phyloP scores from a whole-genome alignment of 2,113 vertebrate genomes.

The Takifugu flavidus region DNA sequence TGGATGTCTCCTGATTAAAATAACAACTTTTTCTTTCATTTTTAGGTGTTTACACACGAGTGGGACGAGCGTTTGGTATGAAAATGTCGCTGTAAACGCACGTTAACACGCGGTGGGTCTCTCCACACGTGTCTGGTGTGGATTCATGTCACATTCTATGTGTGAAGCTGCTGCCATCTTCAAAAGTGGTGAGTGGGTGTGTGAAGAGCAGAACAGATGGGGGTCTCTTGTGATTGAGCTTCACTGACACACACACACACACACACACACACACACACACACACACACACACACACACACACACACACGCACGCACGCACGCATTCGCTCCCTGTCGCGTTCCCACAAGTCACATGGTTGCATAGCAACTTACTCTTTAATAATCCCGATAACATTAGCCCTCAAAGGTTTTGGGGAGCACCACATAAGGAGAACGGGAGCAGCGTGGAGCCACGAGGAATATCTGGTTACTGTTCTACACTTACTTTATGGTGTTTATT shows the following conservation, averaged over 20 bases:
- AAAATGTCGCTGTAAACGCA: too few species aligned
- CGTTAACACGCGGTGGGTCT: too few species aligned
- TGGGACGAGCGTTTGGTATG: too few species aligned
- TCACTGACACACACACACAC: slow-evolving; percentile 49
- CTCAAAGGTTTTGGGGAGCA: slow-evolving; percentile 24
- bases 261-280: slow-evolving; percentile 26
- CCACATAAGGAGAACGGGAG: neutral
- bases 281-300: slow-evolving; percentile 14
- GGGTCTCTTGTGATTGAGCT: slow-evolving; percentile 50
- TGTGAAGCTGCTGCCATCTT: slow-evolving; percentile 48
- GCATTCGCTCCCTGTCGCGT: slow-evolving; percentile 21
- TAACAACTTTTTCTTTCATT: too few species aligned
- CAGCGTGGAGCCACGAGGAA: neutral
- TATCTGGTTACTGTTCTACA: neutral
- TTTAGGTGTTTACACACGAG: too few species aligned
- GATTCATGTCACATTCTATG: slow-evolving; percentile 6
- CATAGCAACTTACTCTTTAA: slow-evolving; percentile 48
- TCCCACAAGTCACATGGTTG: slow-evolving; percentile 33
- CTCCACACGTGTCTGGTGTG: too few species aligned
- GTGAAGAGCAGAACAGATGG: slow-evolving; percentile 64
- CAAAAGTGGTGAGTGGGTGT: slow-evolving; percentile 49
- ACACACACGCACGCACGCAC: slow-evolving; percentile 6
- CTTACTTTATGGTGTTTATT: neutral
- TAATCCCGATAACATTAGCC: slow-evolving; percentile 36
- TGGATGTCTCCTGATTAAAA: too few species aligned